phyloP scores from a whole-genome alignment of 37 sponge, comb jelly and placozoan species.

The Spongia lamella region DNA sequence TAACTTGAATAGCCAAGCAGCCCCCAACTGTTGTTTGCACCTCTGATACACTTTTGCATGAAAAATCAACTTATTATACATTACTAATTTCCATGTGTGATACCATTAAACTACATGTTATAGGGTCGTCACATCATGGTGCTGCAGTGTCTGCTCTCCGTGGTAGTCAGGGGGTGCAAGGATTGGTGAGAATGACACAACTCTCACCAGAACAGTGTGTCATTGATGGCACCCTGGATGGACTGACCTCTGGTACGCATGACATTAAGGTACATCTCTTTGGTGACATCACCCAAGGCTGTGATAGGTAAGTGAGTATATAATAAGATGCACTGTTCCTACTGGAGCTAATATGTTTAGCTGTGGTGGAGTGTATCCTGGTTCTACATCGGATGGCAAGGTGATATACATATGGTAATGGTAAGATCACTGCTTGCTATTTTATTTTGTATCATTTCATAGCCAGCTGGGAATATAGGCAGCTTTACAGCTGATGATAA shows the following conservation, averaged over 20 bases:
- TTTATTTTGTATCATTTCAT: not conserved
- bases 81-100: no score
- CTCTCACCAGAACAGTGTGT: conserved; percentile 43
- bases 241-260: conserved; percentile 36
- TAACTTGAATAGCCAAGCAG: no score
- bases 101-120: no score
- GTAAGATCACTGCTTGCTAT: not conserved
- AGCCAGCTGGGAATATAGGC: conserved; percentile 47
- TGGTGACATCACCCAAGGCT: conserved; percentile 78
- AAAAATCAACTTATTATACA: no score
- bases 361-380: conserved; percentile 68
- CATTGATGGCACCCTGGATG: conserved; percentile 79
- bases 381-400: not conserved
- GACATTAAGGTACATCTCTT: conserved; percentile 47
- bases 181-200: conserved; percentile 69
- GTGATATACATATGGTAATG: not conserved
- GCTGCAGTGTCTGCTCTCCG: conserved; percentile 79
- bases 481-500: conserved; percentile 19
- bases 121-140: conserved; percentile 37
- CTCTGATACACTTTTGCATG: no score
- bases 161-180: conserved; percentile 11
- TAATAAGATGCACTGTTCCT: no score
- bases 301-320: conserved; percentile 49
- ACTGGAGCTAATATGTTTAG: conserved; percentile 23
- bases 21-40: no score